Base-by-base conservation (phyloP, 2,888 invertebrate species). In the Phymatocera aterrima region DNA sequence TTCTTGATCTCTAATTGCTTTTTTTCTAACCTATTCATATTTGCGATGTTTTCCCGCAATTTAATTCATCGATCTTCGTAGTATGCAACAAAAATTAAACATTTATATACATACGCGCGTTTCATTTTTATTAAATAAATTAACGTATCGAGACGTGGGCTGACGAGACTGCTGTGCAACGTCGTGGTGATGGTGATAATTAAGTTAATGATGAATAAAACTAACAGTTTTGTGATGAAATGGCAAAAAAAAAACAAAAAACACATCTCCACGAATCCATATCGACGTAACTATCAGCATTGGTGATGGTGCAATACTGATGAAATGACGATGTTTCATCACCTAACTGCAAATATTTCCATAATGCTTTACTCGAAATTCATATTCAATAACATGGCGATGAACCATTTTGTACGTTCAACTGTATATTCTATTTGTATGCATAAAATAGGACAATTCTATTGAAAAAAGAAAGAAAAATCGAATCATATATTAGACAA, bases 91-190 rank as follows among this genome's bases (percentile, higher is more conserved):
- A 77, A 37, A 64, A 12, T 21, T 34, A 28, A n/a, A 21, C 2
- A 8, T n/a, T 12, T n/a, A 37, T 40, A 40, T 0, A 10, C 48
- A 51, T 40, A 31, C 18, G 21, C 37, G 15, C 28, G 46, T 21
- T 54, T 57, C 72, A 43, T 3, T 12, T 31, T 70, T 10, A 18
- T 51, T 51, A 40, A 18, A 60, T 75, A 28, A 34, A 77, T 31
- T 77, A 61, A 51, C 31, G 57, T 65, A 81, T 81, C 74, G 88
- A 87, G 87, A 88, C 88, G 85, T 88, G 86, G 85, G 88, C 87
- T 88, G 88, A 79, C 70, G 77, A 79, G 78, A 80, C 81, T 82
- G 82, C 84, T 81, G 84, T 83, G 84, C 54, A 40, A 60, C 75
- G 75, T 75, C 40, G 75, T 75, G 72, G 75, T 57, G 21, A 6